Evolutionary conservation across 2,113 vertebrate genomes (phyloP).

Genomic region (Phyllostomus hastatus): DNA sequence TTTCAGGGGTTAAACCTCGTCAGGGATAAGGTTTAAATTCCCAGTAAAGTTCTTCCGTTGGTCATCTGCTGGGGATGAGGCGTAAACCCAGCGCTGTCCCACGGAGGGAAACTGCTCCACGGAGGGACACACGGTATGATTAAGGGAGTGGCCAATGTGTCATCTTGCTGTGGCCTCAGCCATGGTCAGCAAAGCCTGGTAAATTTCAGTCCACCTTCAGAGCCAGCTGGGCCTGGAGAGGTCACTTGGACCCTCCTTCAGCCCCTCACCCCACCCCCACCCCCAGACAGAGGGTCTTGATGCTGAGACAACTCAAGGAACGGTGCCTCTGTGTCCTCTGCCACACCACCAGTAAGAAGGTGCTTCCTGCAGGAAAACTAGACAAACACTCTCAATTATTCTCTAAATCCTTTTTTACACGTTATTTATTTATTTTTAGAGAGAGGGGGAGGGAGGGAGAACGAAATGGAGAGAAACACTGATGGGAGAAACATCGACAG

Average conservation of each 20-base stretch:
- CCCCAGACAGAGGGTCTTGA: background rate
- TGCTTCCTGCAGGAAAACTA: background rate
- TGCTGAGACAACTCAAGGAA: background rate
- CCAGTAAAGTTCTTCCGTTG: background rate
- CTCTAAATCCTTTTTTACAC: background rate
- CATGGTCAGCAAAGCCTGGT: background rate
- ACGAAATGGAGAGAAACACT: no score
- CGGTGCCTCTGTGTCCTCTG: background rate
- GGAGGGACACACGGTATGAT: background rate
- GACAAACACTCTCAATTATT: background rate
- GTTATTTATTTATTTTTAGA: no score
- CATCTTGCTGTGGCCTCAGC: background rate
- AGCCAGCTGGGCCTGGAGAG: background rate
- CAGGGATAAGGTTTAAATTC: background rate
- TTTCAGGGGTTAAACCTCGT: background rate
- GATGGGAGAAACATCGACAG: no score
- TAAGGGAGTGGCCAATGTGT: background rate
- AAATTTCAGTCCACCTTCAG: background rate
- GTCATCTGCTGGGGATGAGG: background rate
- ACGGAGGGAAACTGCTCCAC: background rate
- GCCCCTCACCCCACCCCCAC: accelerated
- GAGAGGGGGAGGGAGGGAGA: no score
- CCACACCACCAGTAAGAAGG: background rate
- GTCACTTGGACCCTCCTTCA: background rate
- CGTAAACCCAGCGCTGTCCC: background rate